Evolutionary conservation across 2,888 invertebrate species (phyloP).

Genomic region (Cerastis rubricosa): DNA sequence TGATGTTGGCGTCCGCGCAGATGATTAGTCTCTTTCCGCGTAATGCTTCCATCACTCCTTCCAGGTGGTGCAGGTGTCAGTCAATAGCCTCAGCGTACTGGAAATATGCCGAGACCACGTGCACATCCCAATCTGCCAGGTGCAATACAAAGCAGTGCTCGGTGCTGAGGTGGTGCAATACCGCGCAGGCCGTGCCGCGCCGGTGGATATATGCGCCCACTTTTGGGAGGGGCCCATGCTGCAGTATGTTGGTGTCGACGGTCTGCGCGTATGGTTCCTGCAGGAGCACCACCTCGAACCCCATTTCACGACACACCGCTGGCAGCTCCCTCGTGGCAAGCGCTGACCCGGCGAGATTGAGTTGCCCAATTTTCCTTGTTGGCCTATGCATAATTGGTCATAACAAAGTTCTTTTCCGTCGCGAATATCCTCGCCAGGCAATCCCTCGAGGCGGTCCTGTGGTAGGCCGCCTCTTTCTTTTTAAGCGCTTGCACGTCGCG

Average conservation of each 20-base stretch:
- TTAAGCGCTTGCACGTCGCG: slow-evolving; percentile 60
- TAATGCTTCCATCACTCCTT: slow-evolving; percentile 32
- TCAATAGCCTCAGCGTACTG: background rate
- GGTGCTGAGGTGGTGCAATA: background rate
- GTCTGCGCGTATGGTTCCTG: slow-evolving; percentile 63
- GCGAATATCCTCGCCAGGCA: slow-evolving; percentile 61
- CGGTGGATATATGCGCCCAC: background rate
- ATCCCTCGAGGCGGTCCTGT: slow-evolving; percentile 44
- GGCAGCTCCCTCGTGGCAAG: slow-evolving; percentile 60
- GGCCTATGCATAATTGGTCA: slow-evolving; percentile 44
- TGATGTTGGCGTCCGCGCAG: slow-evolving; percentile 9
- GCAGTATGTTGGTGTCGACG: rapidly evolving
- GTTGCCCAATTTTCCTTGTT: slow-evolving; percentile 38
- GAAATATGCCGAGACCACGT: slow-evolving; percentile 29
- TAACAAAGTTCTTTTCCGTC: slow-evolving; percentile 23
- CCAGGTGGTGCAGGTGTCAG: slow-evolving; percentile 47
- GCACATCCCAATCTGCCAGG: background rate
- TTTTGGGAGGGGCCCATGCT: rapidly evolving
- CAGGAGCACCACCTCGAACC: slow-evolving; percentile 59
- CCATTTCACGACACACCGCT: slow-evolving; percentile 29
- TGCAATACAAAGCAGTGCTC: background rate
- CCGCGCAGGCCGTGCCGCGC: background rate
- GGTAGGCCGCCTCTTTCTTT: slow-evolving; percentile 8
- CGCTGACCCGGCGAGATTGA: slow-evolving; percentile 57
- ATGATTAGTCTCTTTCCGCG: slow-evolving; percentile 28